These are phyloP conservation scores for Tipula vernalis DNA, from an alignment of 2,888 invertebrate genomes.

Conservation along the genomic window DNA sequence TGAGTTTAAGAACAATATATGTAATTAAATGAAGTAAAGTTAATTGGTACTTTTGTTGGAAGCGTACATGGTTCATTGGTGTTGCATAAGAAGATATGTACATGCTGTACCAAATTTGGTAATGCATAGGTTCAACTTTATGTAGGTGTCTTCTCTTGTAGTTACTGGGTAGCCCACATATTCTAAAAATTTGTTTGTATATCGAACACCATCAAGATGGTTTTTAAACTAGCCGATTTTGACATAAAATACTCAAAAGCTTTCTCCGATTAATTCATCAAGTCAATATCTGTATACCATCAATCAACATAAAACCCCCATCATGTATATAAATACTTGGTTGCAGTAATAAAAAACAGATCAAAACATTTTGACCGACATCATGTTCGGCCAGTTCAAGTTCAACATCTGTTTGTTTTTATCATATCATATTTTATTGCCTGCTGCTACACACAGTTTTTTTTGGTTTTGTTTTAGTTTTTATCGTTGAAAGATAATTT, in stretches of 20 bases:
- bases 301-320: background rate
- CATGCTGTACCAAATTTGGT: too few relatives aligned
- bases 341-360: background rate
- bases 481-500: background rate
- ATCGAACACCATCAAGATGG: too few relatives aligned
- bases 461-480: background rate
- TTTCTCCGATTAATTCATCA: background rate
- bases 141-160: too few relatives aligned
- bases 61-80: background rate
- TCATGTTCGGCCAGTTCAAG: background rate
- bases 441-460: background rate
- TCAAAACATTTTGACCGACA: background rate
- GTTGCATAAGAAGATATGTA: background rate
- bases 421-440: background rate
- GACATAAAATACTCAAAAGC: background rate
- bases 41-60: background rate
- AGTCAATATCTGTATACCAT: background rate
- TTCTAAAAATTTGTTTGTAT: too few relatives aligned
- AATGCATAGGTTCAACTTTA: too few relatives aligned
- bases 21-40: background rate
- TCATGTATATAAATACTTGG: background rate
- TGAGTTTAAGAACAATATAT: background rate
- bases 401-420: background rate
- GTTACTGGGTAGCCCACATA: too few relatives aligned
- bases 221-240: too few relatives aligned